Evolutionary conservation across 2,797 vertebrate genomes (phyloP).

Genomic region (Setipinna tenuifilis): DNA sequence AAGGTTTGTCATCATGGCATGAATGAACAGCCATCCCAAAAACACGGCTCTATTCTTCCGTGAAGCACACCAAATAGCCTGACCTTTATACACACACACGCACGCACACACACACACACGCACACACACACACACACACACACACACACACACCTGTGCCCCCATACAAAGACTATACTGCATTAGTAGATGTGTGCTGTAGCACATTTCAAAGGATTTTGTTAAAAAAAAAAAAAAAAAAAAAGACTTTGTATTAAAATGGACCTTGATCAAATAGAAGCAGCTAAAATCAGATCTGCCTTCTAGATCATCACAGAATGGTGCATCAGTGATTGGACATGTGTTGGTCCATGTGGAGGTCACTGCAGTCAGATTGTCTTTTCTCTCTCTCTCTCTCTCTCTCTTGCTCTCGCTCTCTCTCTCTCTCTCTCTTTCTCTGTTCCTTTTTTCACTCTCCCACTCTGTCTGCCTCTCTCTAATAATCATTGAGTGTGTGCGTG

Average conservation of each 20-base stretch:
- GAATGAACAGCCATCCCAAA: not conserved
- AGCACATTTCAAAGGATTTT: not conserved
- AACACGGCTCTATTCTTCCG: not conserved
- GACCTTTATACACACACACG: conserved; percentile 19
- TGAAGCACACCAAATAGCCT: not conserved
- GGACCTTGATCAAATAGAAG: no score
- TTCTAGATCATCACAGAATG: no score
- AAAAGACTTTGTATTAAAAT: no score
- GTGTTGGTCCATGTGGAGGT: no score
- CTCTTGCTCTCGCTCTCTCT: no score
- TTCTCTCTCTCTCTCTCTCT: not conserved
- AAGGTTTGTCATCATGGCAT: not conserved
- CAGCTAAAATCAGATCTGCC: no score
- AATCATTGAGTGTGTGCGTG: not conserved
- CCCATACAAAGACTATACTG: not conserved
- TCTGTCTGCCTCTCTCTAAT: not conserved
- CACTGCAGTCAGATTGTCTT: no score
- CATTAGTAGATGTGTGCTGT: not conserved
- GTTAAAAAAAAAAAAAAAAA: not conserved
- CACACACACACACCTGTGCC: not conserved
- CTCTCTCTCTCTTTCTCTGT: not conserved
- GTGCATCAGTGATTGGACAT: no score
- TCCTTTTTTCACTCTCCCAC: not conserved
- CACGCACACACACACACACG: not conserved
- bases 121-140: not conserved